Percentiles rank a stretch among this genome's conserved stretches.
Evolutionary conservation across 2,113 vertebrate species (phyloP).

Genomic region (Spermophilus dauricus): DNA sequence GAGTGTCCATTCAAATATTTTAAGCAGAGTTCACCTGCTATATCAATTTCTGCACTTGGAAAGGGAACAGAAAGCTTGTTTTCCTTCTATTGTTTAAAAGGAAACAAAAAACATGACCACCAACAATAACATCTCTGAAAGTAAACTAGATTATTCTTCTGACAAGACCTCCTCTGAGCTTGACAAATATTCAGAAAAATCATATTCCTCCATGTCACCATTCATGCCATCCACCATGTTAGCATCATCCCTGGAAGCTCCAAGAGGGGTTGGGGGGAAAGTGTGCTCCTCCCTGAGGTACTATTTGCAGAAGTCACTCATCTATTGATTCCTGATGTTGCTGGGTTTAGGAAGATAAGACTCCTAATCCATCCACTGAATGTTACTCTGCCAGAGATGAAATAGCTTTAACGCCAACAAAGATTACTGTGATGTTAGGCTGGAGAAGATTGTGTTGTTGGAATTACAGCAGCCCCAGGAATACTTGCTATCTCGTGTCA

Average conservation of each 20-base stretch:
- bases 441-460: slow-evolving; percentile 74
- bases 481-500: slow-evolving; percentile 43
- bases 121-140: neutral
- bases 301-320: slow-evolving; percentile 75
- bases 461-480: slow-evolving; percentile 68
- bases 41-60: neutral
- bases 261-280: neutral
- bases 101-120: neutral
- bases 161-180: slow-evolving; percentile 23
- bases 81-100: neutral
- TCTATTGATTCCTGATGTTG: slow-evolving; percentile 79
- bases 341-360: slow-evolving; percentile 86
- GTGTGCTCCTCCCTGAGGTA: slow-evolving; percentile 54
- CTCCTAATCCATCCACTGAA: slow-evolving; percentile 82
- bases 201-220: neutral
- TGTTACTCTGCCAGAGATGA: slow-evolving; percentile 79
- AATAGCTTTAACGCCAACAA: slow-evolving; percentile 74
- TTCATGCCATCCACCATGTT: slow-evolving; percentile 37
- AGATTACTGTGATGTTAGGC: slow-evolving; percentile 66
- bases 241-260: slow-evolving; percentile 63
- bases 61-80: slow-evolving; percentile 61
- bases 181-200: slow-evolving; percentile 55
- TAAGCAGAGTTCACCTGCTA: slow-evolving; percentile 7
- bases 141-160: slow-evolving; percentile 44
- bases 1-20: neutral